Percentiles rank a stretch among this genome's conserved stretches.
These are phyloP conservation scores for Sinocyclocheilus maitianheensis DNA, from an alignment of 2,113 vertebrate species.

Conservation along the genomic window DNA sequence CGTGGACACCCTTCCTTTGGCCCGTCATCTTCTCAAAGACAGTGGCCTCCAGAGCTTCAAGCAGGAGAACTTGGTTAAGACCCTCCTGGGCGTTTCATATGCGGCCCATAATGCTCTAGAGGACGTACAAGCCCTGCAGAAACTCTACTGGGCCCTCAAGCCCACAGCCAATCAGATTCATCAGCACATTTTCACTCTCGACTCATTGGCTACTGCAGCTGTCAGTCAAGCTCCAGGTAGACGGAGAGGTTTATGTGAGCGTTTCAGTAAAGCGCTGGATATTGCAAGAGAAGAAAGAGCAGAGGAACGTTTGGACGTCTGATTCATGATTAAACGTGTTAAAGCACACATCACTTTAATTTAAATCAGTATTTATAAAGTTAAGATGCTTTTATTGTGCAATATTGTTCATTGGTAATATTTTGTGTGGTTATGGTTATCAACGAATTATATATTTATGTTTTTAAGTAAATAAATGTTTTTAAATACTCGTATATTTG, in stretches of 20 bases:
- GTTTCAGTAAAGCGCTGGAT: conserved; percentile 30
- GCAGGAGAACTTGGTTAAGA: conserved; percentile 69
- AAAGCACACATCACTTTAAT: not conserved
- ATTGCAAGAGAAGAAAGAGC: not conserved
- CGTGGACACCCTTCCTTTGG: conserved; percentile 70
- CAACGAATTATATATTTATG: not conserved
- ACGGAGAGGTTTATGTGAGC: conserved; percentile 53
- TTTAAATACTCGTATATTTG: not conserved
- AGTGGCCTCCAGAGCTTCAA: conserved; percentile 62
- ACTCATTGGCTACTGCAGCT: conserved; percentile 27
- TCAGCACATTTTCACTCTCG: conserved; percentile 63
- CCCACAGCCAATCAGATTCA: conserved; percentile 48
- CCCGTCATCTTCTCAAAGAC: conserved; percentile 65
- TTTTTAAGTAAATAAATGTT: conserved; percentile 11
- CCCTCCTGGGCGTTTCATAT: conserved; percentile 68
- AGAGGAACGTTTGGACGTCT: not conserved
- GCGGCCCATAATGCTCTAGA: conserved; percentile 69
- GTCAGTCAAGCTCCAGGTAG: not conserved
- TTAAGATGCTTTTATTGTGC: not conserved
- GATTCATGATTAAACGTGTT: not conserved
- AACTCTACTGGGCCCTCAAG: conserved; percentile 46
- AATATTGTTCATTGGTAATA: not conserved
- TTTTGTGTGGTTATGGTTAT: not conserved
- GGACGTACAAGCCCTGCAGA: conserved; percentile 52
- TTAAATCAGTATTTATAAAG: not conserved